These are phyloP conservation scores for Hydractinia echinata DNA, from an alignment of 30 jellyfish, hydroid and myxozoan species.

Conservation along the genomic window DNA sequence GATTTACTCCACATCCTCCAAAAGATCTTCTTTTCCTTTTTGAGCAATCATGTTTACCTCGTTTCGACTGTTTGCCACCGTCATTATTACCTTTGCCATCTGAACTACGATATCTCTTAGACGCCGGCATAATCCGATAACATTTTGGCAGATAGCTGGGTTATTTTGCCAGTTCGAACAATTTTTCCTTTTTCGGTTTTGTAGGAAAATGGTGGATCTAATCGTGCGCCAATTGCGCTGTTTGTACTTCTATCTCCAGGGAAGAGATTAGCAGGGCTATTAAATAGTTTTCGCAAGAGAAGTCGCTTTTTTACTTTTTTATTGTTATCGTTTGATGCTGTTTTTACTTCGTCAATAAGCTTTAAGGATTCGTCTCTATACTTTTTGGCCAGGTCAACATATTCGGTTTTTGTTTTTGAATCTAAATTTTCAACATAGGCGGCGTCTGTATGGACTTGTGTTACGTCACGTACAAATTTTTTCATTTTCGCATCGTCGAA, in stretches of 20 bases:
- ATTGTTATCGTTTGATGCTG: background rate
- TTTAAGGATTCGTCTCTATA: background rate
- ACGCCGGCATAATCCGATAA: background rate
- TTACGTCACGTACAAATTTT: background rate
- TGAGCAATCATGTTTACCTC: background rate
- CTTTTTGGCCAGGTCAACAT: background rate
- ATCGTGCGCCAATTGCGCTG: background rate
- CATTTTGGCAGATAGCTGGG: background rate
- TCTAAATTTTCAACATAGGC: background rate
- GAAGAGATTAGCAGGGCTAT: background rate
- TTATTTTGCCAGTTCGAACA: background rate
- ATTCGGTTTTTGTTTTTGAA: background rate
- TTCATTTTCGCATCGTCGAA: background rate
- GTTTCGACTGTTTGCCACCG: background rate
- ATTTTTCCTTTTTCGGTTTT: background rate
- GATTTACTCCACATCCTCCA: background rate
- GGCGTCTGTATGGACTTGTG: background rate
- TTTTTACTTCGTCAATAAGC: background rate
- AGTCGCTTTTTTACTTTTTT: background rate
- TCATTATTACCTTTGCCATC: background rate
- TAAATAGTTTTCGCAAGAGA: background rate
- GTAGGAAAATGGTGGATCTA: background rate
- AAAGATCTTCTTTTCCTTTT: background rate
- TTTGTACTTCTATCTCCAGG: conserved; percentile 11
- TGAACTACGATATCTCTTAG: background rate